Evolutionary conservation across 1,140 invertebrate genomes (phyloP).

Genomic region (Aphelinus atriplicis): DNA sequence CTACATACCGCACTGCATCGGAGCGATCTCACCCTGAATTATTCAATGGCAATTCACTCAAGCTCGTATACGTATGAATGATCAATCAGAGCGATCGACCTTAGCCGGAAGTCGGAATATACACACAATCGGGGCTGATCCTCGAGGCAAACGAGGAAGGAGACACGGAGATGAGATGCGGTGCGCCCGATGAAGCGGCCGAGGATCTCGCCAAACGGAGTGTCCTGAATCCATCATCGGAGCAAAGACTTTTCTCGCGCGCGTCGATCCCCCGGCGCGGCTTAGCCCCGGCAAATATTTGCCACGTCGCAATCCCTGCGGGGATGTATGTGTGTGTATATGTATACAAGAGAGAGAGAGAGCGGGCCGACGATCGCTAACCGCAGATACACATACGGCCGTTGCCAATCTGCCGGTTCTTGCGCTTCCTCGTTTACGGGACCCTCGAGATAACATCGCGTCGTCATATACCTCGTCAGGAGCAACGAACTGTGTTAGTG

Average conservation of each 20-base stretch:
- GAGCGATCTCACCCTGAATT: too few relatives aligned
- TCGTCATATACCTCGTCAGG: background rate
- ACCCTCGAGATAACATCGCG: background rate
- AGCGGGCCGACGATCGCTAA: background rate
- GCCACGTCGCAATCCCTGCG: conserved; percentile 47
- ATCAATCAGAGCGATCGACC: too few relatives aligned
- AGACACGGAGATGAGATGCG: background rate
- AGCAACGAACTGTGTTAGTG: too few relatives aligned
- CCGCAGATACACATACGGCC: background rate
- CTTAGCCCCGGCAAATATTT: conserved; percentile 54
- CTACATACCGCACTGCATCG: too few relatives aligned
- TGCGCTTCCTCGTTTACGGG: background rate
- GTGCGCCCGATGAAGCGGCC: conserved; percentile 25
- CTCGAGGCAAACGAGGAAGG: too few relatives aligned
- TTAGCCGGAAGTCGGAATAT: too few relatives aligned
- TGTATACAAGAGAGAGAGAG: too few relatives aligned
- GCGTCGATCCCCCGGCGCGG: conserved; percentile 18
- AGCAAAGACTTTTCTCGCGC: background rate
- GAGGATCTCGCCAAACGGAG: conserved; percentile 27
- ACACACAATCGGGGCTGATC: too few relatives aligned
- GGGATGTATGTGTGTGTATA: too few relatives aligned
- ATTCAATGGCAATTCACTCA: too few relatives aligned
- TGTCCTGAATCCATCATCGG: conserved; percentile 52
- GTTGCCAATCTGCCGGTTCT: conserved; percentile 4
- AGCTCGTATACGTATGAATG: too few relatives aligned